Conservation (phyloP, 2,113 vertebrate genomes). For the Tichodroma muraria region DNA sequence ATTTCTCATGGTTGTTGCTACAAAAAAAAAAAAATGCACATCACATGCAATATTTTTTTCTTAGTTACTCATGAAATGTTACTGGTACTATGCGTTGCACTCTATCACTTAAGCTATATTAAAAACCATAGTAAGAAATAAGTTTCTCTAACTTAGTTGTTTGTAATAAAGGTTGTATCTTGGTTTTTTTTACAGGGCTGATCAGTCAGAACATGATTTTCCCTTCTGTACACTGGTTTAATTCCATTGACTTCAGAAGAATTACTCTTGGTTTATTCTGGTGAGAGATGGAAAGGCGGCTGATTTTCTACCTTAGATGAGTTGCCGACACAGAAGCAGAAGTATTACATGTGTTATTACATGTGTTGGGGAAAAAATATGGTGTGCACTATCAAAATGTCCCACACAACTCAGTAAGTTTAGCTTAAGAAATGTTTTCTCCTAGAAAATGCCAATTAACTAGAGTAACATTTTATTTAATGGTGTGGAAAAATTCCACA, state of each 20-base stretch:
- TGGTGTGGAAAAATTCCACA: slow-evolving; percentile 63
- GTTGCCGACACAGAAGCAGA: slow-evolving; percentile 27
- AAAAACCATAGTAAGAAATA: background rate
- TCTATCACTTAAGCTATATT: slow-evolving; percentile 17
- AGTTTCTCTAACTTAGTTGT: background rate
- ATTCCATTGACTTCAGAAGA: background rate
- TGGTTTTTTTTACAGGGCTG: slow-evolving; percentile 30
- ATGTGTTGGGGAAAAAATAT: slow-evolving; percentile 19
- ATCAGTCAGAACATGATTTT: slow-evolving; percentile 25
- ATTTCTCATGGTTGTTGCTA: background rate
- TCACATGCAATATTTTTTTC: slow-evolving; percentile 16
- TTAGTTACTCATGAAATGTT: slow-evolving; percentile 55
- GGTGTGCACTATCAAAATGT: slow-evolving; percentile 13
- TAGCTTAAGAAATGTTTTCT: slow-evolving; percentile 66
- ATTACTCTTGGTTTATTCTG: background rate
- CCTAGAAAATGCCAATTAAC: slow-evolving; percentile 65
- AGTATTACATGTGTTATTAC: no score
- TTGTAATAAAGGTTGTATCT: background rate
- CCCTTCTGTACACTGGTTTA: slow-evolving; percentile 35
- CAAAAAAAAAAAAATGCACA: background rate
- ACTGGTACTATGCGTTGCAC: background rate
- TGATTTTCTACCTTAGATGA: slow-evolving; percentile 52
- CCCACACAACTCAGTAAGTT: slow-evolving; percentile 47
- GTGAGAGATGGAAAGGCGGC: background rate
- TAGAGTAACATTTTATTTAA: slow-evolving; percentile 66